Evolutionary conservation across 2,888 invertebrate genomes (phyloP).

Genomic region (Cryptosula pallasiana): DNA sequence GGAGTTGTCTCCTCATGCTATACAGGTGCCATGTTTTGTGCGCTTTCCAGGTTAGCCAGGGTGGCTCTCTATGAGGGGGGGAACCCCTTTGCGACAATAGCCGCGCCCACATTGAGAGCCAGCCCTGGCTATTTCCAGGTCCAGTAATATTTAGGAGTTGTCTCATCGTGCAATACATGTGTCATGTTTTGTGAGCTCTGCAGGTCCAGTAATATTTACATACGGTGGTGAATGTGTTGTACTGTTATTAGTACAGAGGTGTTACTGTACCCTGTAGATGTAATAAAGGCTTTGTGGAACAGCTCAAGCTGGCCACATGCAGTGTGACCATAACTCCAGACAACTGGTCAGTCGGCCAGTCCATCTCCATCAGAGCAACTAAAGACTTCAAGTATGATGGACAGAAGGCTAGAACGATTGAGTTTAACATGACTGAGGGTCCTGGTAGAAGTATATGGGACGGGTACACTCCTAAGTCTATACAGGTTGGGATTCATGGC

Average conservation of each 20-base stretch:
- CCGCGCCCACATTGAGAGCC: no score
- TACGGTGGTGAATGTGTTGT: no score
- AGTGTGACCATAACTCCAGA: conserved; percentile 6
- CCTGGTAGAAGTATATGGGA: conserved; percentile 22
- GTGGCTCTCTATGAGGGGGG: no score
- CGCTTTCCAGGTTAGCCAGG: no score
- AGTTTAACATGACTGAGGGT: conserved; percentile 18
- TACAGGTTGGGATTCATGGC: conserved; percentile 6
- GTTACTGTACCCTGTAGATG: background rate
- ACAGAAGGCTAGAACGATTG: background rate
- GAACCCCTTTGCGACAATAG: no score
- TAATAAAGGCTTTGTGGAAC: background rate
- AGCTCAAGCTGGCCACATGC: conserved; percentile 13
- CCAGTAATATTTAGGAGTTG: no score
- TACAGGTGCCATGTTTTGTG: no score
- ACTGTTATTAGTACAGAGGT: background rate
- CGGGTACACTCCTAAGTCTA: conserved; percentile 3
- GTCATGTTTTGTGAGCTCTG: no score
- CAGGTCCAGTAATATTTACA: no score
- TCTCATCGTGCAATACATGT: no score
- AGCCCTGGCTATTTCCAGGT: no score
- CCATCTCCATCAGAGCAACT: conserved; percentile 12
- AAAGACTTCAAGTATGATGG: conserved; percentile 24
- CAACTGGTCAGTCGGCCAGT: conserved; percentile 17
- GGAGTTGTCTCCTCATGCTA: no score